These are phyloP conservation scores for Saccopteryx leptura DNA, from an alignment of 2,113 vertebrate species.

Conservation along the genomic window DNA sequence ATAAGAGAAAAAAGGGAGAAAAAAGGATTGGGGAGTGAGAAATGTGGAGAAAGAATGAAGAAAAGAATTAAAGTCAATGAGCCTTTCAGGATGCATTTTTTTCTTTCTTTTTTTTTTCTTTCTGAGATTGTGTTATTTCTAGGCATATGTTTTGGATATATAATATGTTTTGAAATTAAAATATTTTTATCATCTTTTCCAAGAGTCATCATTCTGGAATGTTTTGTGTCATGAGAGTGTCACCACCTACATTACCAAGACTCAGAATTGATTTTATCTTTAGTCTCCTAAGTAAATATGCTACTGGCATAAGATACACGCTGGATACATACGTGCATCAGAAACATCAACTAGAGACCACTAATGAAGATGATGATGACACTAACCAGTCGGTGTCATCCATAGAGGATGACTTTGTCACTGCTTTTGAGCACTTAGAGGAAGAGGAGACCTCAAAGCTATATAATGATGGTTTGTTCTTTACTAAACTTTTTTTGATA, in stretches of 20 bases:
- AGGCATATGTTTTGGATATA: neutral
- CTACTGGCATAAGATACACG: constrained; percentile 92
- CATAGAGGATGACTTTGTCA: constrained; percentile 99
- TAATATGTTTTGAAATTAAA: constrained; percentile 53
- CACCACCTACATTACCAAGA: constrained; percentile 89
- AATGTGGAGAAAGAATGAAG: neutral
- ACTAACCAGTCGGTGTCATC: constrained; percentile 99
- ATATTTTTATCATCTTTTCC: constrained; percentile 74
- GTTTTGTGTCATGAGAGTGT: constrained; percentile 94
- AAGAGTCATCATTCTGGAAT: constrained; percentile 89
- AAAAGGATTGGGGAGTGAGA: constrained; percentile 5
- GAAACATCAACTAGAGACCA: constrained; percentile 86
- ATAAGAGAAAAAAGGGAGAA: constrained; percentile 21
- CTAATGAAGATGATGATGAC: constrained; percentile 93
- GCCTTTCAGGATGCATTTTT: neutral
- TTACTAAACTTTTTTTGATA: constrained; percentile 15
- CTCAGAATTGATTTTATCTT: constrained; percentile 90
- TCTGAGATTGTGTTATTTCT: constrained; percentile 35
- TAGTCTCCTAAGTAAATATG: constrained; percentile 94
- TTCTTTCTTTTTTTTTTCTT: neutral
- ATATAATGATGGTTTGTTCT: constrained; percentile 87
- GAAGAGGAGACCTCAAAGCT: constrained; percentile 92
- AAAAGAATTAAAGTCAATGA: constrained; percentile 40
- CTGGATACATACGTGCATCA: constrained; percentile 91
- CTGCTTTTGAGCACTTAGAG: constrained; percentile 97